phyloP scores from a whole-genome alignment of 2,797 vertebrate genomes.

The Rhinogobio ventralis region DNA sequence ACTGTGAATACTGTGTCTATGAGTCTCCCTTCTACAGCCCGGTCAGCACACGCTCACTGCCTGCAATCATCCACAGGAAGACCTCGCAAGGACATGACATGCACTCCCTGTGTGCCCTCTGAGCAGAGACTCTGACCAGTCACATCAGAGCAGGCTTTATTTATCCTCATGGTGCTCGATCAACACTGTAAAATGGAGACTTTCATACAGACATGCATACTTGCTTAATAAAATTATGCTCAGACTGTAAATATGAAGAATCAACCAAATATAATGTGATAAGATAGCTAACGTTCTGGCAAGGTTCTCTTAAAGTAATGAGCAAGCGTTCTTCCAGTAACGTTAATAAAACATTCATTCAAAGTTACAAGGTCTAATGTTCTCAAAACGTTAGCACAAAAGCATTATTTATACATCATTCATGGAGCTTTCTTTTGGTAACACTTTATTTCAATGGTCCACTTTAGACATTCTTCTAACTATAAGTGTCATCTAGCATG shows the following conservation, averaged over 20 bases:
- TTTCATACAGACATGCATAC: background rate
- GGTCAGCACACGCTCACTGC: conserved; percentile 57
- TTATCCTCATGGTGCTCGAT: background rate
- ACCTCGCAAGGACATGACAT: conserved; percentile 37
- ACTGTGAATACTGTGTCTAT: conserved; percentile 55
- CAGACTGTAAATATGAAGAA: background rate
- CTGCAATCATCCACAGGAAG: conserved; percentile 41
- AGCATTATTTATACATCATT: background rate
- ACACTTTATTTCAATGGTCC: background rate
- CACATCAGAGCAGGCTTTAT: background rate
- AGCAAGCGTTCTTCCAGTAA: background rate
- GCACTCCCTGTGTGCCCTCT: conserved; percentile 2
- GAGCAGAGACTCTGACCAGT: background rate
- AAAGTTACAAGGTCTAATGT: background rate
- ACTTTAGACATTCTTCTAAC: too few relatives aligned
- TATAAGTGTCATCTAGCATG: too few relatives aligned
- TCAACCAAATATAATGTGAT: background rate
- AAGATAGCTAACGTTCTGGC: background rate
- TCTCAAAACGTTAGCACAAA: background rate
- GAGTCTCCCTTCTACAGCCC: conserved; percentile 64
- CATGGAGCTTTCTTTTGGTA: background rate
- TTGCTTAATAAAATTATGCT: background rate
- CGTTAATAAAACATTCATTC: background rate
- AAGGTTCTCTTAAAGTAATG: background rate
- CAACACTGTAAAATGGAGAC: background rate